A percentile compares a stretch with the other conserved stretches of the same genome.
Evolutionary conservation across 2,113 vertebrate genomes (phyloP).

Genomic region (Callionymus lyra): DNA sequence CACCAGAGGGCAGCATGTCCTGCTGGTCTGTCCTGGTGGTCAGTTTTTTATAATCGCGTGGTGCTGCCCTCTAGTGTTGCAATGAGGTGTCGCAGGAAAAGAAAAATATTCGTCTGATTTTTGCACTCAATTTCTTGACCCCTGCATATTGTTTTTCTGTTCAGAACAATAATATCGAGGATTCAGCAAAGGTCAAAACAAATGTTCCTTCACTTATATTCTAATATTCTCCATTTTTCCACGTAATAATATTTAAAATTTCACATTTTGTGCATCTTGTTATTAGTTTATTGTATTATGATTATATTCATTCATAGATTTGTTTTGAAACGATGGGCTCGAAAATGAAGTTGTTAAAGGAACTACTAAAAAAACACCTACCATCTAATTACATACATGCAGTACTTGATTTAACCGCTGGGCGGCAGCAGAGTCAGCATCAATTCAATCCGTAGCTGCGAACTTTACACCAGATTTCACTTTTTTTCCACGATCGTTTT

Average conservation of each 20-base stretch:
- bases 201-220: neutral
- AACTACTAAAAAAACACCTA: neutral
- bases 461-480: neutral
- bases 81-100: neutral
- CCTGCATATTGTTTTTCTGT: no score
- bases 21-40: no score
- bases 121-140: no score
- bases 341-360: neutral
- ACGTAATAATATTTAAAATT: neutral
- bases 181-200: no score
- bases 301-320: neutral
- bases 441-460: neutral
- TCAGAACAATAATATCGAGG: no score
- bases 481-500: no score
- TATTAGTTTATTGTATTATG: neutral
- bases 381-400: neutral
- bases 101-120: no score
- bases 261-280: neutral
- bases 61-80: constrained; percentile 39
- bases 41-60: neutral
- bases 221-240: neutral
- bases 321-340: no score
- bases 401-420: constrained; percentile 2
- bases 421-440: constrained; percentile 15
- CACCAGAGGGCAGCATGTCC: no score